Conservation (phyloP, 2,888 invertebrate species). For the Urechis unicinctus region DNA sequence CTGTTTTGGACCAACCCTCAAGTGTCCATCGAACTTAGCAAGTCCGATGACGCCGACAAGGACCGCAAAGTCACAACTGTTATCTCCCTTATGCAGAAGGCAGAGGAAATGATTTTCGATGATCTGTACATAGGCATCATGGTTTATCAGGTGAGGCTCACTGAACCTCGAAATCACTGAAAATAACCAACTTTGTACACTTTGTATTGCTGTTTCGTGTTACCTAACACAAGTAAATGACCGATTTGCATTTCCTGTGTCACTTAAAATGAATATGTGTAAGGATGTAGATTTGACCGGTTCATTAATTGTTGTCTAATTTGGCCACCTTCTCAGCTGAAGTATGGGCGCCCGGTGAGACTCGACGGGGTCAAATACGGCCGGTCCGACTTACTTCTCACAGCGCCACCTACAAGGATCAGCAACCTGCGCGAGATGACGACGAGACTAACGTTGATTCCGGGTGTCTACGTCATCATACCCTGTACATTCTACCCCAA, state of each 20-base stretch:
- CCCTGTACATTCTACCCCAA: constrained; percentile 96
- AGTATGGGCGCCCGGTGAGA: background rate
- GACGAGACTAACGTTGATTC: constrained; percentile 41
- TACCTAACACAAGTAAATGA: too few species aligned
- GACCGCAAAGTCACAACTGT: constrained; percentile 89
- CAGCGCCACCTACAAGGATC: background rate
- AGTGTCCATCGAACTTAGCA: constrained; percentile 30
- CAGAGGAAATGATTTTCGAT: constrained; percentile 3
- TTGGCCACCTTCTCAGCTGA: background rate
- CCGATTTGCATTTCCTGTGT: too few species aligned
- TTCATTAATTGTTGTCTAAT: too few species aligned
- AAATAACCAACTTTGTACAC: too few species aligned
- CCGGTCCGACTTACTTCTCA: background rate
- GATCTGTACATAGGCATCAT: constrained; percentile 14
- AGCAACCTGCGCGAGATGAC: constrained; percentile 14
- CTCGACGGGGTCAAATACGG: background rate
- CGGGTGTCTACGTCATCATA: constrained; percentile 89
- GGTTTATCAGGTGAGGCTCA: constrained; percentile 18
- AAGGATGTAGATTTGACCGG: too few species aligned
- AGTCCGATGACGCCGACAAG: constrained; percentile 56
- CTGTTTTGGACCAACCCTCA: constrained; percentile 48
- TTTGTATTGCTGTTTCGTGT: too few species aligned
- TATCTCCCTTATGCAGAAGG: constrained; percentile 85
- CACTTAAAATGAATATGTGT: too few species aligned
- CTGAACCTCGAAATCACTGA: too few species aligned